Base-by-base conservation (phyloP, 2,797 vertebrate genomes). In the Phyllotis vaccarum region DNA sequence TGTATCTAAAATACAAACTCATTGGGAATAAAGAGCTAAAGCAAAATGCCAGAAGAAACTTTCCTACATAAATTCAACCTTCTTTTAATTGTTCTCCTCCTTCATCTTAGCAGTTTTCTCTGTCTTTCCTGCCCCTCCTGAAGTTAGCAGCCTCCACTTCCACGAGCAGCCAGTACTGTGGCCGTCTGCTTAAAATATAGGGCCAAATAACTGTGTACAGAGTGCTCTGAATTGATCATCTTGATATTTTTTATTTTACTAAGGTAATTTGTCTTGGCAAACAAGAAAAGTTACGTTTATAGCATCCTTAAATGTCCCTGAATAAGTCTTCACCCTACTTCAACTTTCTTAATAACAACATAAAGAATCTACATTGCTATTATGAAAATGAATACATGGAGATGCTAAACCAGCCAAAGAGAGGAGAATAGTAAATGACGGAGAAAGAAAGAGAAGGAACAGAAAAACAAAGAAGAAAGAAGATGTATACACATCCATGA, bases 301-400 rank as follows among this genome's bases (percentile, higher is more conserved):
- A 64, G 12, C 17, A 46, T 22, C 3, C 6, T 83, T 49, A 83
- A 83, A 89, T 43, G 37, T 11, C 68, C 16, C 72, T n/a, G 34
- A 46, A 8, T 43, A 87, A n/a, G 17, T 43, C 40, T 93, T 89
- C 5, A 40, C 21, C 7, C 27, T 29, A 89, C 96, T 93, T 97
- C 93, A 97, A 76, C 66, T 96, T 94, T 95, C 89, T 96, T 93
- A 96, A 68, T 66, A 49, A 86, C 56, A 95, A 85, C 86, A 96
- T 96, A 94, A 96, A 98, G 96, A 97, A 70, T 96, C 74, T 52
- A 81, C 83, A 92, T 79, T 89, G 93, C 80, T 49, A 24, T 79
- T 92, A 49, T 31, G 22, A 86, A 96, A 70, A 87, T 34, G 1
- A 11, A 24, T 5, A 80, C 31, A 46, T 12, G 13, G 68, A 97